A percentile compares a stretch with the other conserved stretches of the same genome.
phyloP scores from a whole-genome alignment of 2,888 invertebrate genomes.

The Listrodromus nycthemerus region DNA sequence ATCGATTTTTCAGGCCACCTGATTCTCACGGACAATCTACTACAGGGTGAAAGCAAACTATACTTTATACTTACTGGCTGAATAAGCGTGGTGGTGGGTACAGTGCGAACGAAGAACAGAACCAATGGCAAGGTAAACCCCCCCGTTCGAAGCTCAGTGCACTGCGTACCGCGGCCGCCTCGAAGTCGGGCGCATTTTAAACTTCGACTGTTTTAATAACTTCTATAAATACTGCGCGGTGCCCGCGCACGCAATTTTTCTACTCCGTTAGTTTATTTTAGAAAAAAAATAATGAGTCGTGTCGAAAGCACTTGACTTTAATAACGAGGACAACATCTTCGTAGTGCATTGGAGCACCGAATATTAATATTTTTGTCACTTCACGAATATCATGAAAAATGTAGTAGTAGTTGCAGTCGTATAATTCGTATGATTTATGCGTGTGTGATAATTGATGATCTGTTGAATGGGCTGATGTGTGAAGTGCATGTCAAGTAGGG shows the following conservation, averaged over 20 bases:
- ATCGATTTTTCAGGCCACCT: conserved; percentile 80
- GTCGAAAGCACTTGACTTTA: neutral
- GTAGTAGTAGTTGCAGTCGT: conserved; percentile 2
- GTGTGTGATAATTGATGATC: conserved; percentile 9
- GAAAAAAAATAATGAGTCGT: neutral
- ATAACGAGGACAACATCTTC: neutral
- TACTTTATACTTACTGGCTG: conserved; percentile 34
- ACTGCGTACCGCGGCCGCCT: conserved; percentile 73
- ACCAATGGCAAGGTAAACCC: conserved; percentile 79
- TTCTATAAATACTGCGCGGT: conserved; percentile 22
- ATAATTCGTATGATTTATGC: neutral
- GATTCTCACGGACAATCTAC: conserved; percentile 75
- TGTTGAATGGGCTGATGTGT: conserved; percentile 3
- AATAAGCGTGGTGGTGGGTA: conserved; percentile 28
- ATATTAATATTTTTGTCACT: neutral
- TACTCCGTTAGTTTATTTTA: neutral
- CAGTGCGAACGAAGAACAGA: conserved; percentile 63
- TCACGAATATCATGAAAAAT: neutral
- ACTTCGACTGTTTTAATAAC: conserved; percentile 23
- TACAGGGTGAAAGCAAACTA: conserved; percentile 72
- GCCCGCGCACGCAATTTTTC: neutral
- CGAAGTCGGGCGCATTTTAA: conserved; percentile 59
- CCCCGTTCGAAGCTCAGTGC: conserved; percentile 74
- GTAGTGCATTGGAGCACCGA: neutral
- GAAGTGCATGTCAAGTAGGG: conserved; percentile 23